Evolutionary conservation across 2,888 invertebrate genomes (phyloP), one percentile per base, ranked within the genome.

Genomic region (Watsonalla cultraria): DNA sequence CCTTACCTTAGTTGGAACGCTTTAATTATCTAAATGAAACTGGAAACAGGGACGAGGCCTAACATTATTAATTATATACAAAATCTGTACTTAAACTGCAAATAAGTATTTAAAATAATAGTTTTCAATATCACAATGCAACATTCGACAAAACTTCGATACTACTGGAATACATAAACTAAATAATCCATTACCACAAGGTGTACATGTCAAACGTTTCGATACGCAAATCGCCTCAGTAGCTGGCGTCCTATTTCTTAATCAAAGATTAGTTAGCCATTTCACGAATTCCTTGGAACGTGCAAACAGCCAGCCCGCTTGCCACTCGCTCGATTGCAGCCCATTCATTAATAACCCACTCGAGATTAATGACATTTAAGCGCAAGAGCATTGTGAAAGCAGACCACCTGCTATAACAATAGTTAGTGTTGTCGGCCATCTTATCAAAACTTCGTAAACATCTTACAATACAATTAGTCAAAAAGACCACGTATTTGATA

Each of bases 341-440:
- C 24, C 53, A 59, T 56, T 63, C 63, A 67, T 72, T 69, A 68
- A 64, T 60, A 65, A 62, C 56, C 63, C 55, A 46, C 51, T 57
- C 37, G 55, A 66, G 64, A 70, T 71, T 71, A 69, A 75, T 72
- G 59, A 59, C 58, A 58, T 58, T 65, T 60, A 56, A 58, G 54
- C 58, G 60, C 59, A 64, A 55, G 59, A 58, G 53, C 54, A 46
- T 77, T 77, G 70, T 65, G 75, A 75, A 76, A 76, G 73, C 64
- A 55, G 62, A 65, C 66, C 71, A 74, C 71, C 73, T 76, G 70
- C 64, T 58, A 46, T 51, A 56, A 42, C 42, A 11, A 42, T 42
- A 11, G 42, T 11, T 11, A 11, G 8, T 42, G 11, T 42, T 11
- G 48, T 42, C 42, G 42, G 42, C 42, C 42, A 11, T 42, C 42